phyloP scores from a whole-genome alignment of 2,888 invertebrate species.

The Heliconius hortense region DNA sequence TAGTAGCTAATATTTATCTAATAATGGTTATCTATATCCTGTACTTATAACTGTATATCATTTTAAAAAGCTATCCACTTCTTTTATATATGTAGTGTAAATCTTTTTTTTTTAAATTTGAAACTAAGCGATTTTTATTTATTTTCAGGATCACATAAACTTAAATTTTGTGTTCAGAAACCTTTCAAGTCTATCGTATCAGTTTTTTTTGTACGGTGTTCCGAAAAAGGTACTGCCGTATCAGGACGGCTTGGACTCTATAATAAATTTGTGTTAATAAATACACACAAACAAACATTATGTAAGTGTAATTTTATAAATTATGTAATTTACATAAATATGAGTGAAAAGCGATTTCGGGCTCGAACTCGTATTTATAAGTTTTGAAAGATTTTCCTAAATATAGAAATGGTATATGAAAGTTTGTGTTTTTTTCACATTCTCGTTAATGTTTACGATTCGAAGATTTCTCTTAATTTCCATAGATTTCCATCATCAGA shows the following conservation, averaged over 20 bases:
- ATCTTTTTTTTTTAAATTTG: too few relatives aligned
- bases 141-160: slow-evolving; percentile 56
- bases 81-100: too few relatives aligned
- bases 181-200: slow-evolving; percentile 56
- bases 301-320: not conserved
- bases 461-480: too few relatives aligned
- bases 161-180: slow-evolving; percentile 55
- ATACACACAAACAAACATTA: too few relatives aligned
- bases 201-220: slow-evolving; percentile 64
- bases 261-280: slow-evolving; percentile 33
- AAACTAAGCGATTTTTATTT: not conserved
- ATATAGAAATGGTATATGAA: not conserved
- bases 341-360: too few relatives aligned
- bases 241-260: slow-evolving; percentile 8
- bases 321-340: not conserved
- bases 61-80: too few relatives aligned
- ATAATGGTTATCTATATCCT: too few relatives aligned
- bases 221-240: not conserved
- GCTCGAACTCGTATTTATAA: not conserved
- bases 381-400: not conserved
- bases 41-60: too few relatives aligned
- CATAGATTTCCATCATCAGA: too few relatives aligned
- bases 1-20: too few relatives aligned
- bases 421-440: not conserved
- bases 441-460: not conserved